Evolutionary conservation across 2,113 vertebrate genomes (phyloP).

Genomic region (Ctenodactylus gundi): DNA sequence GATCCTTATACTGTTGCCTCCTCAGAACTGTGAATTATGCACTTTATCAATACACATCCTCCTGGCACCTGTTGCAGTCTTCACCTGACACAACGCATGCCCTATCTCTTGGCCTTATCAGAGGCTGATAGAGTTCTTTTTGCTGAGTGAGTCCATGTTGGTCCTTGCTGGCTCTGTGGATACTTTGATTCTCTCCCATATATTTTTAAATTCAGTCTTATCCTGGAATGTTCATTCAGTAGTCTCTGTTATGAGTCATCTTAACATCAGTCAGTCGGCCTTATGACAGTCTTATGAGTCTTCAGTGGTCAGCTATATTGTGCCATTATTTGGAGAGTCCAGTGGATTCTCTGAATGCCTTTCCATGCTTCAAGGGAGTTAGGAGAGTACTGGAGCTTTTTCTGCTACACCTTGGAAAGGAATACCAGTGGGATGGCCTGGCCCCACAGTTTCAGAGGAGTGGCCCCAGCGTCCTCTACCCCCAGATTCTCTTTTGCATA

Average conservation of each 20-base stretch:
- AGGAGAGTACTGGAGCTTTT: neutral
- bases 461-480: too few species aligned
- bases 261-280: neutral
- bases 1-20: neutral
- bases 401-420: neutral
- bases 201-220: neutral
- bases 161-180: neutral
- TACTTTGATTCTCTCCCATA: neutral
- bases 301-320: neutral
- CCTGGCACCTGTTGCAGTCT: neutral
- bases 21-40: neutral
- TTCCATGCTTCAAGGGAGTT: neutral
- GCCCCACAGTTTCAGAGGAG: neutral
- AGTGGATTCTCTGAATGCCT: neutral
- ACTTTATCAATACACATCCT: neutral
- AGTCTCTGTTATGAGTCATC: neutral
- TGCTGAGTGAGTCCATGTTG: neutral
- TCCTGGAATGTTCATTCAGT: neutral
- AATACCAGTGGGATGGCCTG: neutral
- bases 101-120: neutral
- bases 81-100: neutral
- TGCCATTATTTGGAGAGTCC: neutral
- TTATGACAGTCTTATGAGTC: neutral
- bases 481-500: neutral
- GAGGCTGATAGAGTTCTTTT: neutral